phyloP scores from a whole-genome alignment of 1,140 invertebrate genomes.

The Megalopta genalis region DNA sequence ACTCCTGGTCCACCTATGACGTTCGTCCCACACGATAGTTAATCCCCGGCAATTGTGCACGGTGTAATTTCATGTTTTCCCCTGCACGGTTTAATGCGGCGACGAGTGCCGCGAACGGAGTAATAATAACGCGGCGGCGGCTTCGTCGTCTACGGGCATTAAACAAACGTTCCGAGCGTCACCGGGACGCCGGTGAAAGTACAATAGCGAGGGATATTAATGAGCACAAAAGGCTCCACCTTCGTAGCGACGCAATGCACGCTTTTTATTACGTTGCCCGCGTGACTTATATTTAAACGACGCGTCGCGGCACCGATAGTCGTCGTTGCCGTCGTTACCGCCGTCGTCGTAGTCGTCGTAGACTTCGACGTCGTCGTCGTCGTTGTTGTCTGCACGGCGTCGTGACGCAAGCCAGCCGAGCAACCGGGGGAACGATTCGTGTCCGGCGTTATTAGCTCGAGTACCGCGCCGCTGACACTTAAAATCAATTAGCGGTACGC shows the following conservation, averaged over 20 bases:
- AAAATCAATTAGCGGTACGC: constrained; percentile 69
- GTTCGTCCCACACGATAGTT: background rate
- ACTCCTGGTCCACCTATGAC: background rate
- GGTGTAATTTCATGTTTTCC: background rate
- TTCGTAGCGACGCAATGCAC: constrained; percentile 22
- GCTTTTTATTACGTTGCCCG: constrained; percentile 38
- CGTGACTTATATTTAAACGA: constrained; percentile 46
- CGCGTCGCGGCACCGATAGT: background rate
- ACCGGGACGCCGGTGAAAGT: constrained; percentile 35
- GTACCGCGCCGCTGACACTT: constrained; percentile 62
- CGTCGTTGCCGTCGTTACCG: too few species aligned
- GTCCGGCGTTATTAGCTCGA: constrained; percentile 54
- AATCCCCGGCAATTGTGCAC: constrained; percentile 22
- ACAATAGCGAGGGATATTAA: constrained; percentile 22
- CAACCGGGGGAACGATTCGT: constrained; percentile 12
- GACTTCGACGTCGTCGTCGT: constrained; percentile 6
- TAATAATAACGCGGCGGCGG: constrained; percentile 4
- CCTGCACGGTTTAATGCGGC: background rate
- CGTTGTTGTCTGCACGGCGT: constrained; percentile 33
- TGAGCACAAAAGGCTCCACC: constrained; percentile 38
- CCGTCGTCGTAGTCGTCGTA: constrained; percentile 25
- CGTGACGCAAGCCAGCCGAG: constrained; percentile 46
- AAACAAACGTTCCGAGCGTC: constrained; percentile 26
- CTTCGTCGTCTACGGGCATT: constrained; percentile 8
- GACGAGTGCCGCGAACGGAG: background rate